A percentile compares a stretch with the other conserved stretches of the same genome.
phyloP scores from a whole-genome alignment of 2,888 invertebrate genomes.

The Drosophila dives region DNA sequence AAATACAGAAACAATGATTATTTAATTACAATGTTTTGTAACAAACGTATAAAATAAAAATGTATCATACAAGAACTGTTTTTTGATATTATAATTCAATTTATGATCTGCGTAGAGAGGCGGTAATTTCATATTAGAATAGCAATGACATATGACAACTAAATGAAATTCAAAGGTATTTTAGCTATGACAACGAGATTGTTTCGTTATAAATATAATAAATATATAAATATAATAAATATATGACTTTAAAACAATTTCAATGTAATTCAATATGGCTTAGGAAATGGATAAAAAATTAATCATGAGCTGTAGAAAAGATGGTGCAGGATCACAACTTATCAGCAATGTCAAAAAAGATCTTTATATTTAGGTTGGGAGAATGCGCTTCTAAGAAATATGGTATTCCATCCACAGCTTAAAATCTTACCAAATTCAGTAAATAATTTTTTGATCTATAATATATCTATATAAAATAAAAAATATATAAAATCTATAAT shows the following conservation, averaged over 20 bases:
- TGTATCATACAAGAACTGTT: no score
- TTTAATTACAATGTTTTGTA: no score
- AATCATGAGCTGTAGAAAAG: background rate
- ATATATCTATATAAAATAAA: no score
- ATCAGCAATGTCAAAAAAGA: background rate
- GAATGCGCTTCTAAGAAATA: background rate
- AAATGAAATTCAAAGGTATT: background rate
- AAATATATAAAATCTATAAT: no score
- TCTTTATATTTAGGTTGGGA: background rate
- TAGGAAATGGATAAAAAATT: background rate
- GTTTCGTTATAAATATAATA: background rate
- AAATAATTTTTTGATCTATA: background rate
- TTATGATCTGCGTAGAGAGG: background rate
- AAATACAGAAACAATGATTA: background rate
- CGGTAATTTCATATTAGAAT: no score
- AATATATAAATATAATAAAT: background rate
- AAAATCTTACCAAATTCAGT: background rate
- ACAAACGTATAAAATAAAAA: no score
- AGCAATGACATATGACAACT: no score
- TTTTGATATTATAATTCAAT: no score
- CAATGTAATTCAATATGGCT: background rate
- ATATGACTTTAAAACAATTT: background rate
- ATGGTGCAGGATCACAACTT: background rate
- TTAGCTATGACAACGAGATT: background rate
- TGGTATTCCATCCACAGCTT: background rate